Percentiles rank a stretch among this genome's conserved stretches.
These are phyloP conservation scores for Ctenochaetus hawaiiensis DNA, from an alignment of 2,797 vertebrate genomes.

Conservation along the genomic window DNA sequence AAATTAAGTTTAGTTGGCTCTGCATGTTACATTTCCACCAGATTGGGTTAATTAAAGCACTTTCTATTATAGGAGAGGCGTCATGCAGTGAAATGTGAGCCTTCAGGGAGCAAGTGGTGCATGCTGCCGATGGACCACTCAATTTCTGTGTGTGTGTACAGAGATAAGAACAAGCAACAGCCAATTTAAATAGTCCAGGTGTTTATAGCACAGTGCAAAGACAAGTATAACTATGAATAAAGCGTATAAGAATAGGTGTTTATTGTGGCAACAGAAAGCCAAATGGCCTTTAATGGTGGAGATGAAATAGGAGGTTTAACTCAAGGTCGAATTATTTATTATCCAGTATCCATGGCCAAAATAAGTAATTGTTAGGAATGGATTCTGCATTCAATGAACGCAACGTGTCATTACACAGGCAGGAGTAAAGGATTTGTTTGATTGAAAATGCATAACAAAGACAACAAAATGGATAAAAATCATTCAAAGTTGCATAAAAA, in stretches of 20 bases:
- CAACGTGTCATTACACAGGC: background rate
- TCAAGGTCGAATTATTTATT: constrained; percentile 48
- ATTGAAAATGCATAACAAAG: background rate
- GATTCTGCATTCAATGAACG: background rate
- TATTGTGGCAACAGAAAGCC: constrained; percentile 6
- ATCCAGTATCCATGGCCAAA: background rate
- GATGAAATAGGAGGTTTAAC: constrained; percentile 5
- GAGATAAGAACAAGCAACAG: constrained; percentile 47
- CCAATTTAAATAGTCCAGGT: constrained; percentile 65
- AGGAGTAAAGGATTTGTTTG: background rate
- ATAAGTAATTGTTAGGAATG: background rate
- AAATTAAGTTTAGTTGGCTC: constrained; percentile 27
- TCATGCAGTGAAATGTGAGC: constrained; percentile 72
- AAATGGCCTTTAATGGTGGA: constrained; percentile 12
- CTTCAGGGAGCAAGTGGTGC: constrained; percentile 33
- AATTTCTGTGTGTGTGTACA: constrained; percentile 29
- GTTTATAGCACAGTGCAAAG: constrained; percentile 67
- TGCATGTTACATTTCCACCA: constrained; percentile 54
- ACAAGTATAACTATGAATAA: constrained; percentile 20
- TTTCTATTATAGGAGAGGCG: constrained; percentile 69
- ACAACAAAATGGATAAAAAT: background rate
- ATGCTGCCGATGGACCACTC: constrained; percentile 25
- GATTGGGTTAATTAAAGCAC: constrained; percentile 77
- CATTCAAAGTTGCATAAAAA: background rate
- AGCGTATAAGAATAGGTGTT: constrained; percentile 25